Evolutionary conservation across 2,888 invertebrate genomes (phyloP), one percentile per base, ranked within the genome.

Genomic region (Dasypolia templi): DNA sequence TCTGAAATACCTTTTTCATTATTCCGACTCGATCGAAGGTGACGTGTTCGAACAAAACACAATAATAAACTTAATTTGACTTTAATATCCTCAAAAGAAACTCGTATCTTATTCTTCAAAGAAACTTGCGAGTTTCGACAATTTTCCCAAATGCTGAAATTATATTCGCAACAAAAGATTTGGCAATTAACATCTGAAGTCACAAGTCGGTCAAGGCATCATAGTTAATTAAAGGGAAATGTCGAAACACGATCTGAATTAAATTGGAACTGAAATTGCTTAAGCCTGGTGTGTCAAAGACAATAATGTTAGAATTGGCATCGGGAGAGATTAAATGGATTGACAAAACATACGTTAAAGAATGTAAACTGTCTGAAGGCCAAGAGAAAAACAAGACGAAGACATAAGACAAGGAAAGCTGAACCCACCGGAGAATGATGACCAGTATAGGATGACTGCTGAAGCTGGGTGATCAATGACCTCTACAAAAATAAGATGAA

Each of bases 121-220:
- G 29, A 71, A 76, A 51, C 62, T 72, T 32, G 9, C 17, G 9
- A 72, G 29, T 79, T 9, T 29, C 51, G 29, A 39, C 63, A 79
- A 58, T 63, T 63, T 42, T 26, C 29, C 46, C 49, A 67, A 79
- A 75, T 46, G 58, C 61, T 75, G 62, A 35, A 86, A 83, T 78
- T 71, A 71, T 68, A 73, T 67, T 68, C 39, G 68, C 59, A 61
- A 77, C 77, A 65, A 71, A 79, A 77, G 72, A 65, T 74, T 80
- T 73, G 26, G 51, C 62, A 86, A 78, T 83, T 83, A 78, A 77
- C 53, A 61, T 53, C 59, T 58, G 17, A 68, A 74, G n/a, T 75
- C 56, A 49, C 35, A 72, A 85, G 39, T 86, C 74, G 86, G 81
- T 86, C 84, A 86, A 73, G 58, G 65, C 71, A 76, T 64, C 44